phyloP scores from a whole-genome alignment of 2,888 invertebrate species.

The Athrips mouffetella region DNA sequence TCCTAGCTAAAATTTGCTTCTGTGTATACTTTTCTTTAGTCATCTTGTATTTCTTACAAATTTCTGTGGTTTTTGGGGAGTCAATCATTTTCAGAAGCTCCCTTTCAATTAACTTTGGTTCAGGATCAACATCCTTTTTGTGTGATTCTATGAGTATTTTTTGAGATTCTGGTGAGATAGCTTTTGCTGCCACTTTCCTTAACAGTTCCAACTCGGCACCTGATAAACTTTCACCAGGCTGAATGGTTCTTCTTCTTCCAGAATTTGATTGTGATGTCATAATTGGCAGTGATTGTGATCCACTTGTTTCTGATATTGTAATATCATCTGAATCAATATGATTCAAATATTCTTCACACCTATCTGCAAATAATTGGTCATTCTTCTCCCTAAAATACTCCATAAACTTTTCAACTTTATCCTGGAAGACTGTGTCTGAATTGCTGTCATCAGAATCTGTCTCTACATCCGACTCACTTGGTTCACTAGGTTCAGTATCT shows the following conservation, averaged over 20 bases:
- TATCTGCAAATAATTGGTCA: constrained; percentile 80
- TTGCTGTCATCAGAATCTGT: constrained; percentile 79
- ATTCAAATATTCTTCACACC: constrained; percentile 79
- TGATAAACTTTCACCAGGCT: constrained; percentile 79
- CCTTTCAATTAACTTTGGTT: constrained; percentile 74
- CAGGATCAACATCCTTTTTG: constrained; percentile 74
- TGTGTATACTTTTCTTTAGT: constrained; percentile 72
- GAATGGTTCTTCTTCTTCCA: constrained; percentile 77
- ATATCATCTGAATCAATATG: constrained; percentile 73
- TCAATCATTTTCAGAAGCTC: constrained; percentile 75
- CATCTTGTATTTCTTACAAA: constrained; percentile 74
- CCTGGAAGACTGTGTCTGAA: constrained; percentile 81
- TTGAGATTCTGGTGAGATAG: constrained; percentile 72
- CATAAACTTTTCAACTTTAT: constrained; percentile 85
- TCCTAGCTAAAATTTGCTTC: constrained; percentile 68
- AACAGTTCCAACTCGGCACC: constrained; percentile 78
- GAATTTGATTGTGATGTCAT: constrained; percentile 73
- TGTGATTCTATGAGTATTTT: constrained; percentile 77
- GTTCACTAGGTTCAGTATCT: constrained; percentile 79
- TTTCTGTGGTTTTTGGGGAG: constrained; percentile 67
- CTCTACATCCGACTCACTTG: constrained; percentile 80
- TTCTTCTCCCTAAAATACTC: constrained; percentile 84
- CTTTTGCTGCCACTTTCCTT: constrained; percentile 79
- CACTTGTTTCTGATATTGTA: constrained; percentile 72
- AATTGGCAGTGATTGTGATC: constrained; percentile 66